These are phyloP conservation scores for Miniopterus natalensis DNA, from an alignment of 2,113 vertebrate genomes.

Conservation along the genomic window DNA sequence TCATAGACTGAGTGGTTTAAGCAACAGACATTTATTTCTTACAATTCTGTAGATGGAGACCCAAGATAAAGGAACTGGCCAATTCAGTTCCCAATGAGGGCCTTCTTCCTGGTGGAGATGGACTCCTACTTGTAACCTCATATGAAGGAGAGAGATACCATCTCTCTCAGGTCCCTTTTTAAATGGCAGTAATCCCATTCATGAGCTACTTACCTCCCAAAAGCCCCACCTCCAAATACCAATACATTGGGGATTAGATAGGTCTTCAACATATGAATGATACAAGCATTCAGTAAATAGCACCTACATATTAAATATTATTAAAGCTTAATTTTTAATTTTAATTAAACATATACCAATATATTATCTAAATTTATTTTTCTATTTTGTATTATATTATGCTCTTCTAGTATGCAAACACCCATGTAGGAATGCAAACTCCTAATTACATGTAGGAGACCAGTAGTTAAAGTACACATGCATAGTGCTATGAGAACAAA, in stretches of 20 bases:
- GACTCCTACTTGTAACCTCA: background rate
- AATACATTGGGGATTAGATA: background rate
- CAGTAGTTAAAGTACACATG: background rate
- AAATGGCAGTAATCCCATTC: background rate
- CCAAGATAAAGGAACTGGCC: background rate
- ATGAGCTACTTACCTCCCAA: background rate
- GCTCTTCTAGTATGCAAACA: background rate
- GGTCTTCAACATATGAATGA: background rate
- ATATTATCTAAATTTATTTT: background rate
- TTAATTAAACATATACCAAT: background rate
- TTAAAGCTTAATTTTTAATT: background rate
- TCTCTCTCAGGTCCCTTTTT: background rate
- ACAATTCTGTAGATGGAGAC: background rate
- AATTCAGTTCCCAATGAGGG: background rate
- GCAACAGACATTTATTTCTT: background rate
- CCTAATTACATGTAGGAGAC: background rate
- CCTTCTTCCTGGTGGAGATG: background rate
- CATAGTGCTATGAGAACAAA: background rate
- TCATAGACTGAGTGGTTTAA: background rate
- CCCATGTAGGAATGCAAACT: background rate
- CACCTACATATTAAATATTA: background rate
- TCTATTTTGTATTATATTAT: background rate
- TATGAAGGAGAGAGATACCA: background rate
- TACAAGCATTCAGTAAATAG: background rate
- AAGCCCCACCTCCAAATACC: background rate